These are phyloP conservation scores for Plecturocebus donacophilus DNA, from an alignment of 2,113 vertebrate species.

Conservation along the genomic window DNA sequence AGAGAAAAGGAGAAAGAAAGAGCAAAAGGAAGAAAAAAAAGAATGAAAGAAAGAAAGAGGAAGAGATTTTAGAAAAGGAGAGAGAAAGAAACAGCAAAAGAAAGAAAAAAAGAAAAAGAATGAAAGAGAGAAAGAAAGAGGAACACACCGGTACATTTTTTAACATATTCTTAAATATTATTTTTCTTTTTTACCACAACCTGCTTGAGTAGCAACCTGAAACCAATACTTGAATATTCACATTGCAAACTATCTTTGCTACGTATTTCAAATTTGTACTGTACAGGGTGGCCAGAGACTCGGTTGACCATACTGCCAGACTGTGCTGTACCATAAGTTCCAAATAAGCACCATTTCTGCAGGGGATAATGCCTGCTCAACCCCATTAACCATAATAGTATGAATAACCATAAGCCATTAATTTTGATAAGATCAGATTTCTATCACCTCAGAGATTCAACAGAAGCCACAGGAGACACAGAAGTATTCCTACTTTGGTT, in stretches of 20 bases:
- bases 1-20: too few relatives aligned
- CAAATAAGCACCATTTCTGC: conserved; percentile 28
- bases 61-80: too few relatives aligned
- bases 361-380: conserved; percentile 49
- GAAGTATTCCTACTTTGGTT: conserved; percentile 52
- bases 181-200: background rate
- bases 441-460: conserved; percentile 67
- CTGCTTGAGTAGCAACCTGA: background rate
- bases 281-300: background rate
- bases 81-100: too few relatives aligned
- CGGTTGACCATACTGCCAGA: background rate
- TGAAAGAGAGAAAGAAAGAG: too few relatives aligned
- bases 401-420: conserved; percentile 79
- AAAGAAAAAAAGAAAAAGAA: too few relatives aligned
- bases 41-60: too few relatives aligned
- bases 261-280: background rate
- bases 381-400: conserved; percentile 77
- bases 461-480: conserved; percentile 58
- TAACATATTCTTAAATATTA: background rate
- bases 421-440: conserved; percentile 79
- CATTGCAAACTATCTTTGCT: background rate
- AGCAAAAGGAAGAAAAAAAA: too few relatives aligned
- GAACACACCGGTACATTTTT: background rate
- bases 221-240: background rate
- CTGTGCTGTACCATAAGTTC: conserved; percentile 44